Conservation (phyloP, 92 coral and sea anemone genomes). For the Zoanthus gigantus region DNA sequence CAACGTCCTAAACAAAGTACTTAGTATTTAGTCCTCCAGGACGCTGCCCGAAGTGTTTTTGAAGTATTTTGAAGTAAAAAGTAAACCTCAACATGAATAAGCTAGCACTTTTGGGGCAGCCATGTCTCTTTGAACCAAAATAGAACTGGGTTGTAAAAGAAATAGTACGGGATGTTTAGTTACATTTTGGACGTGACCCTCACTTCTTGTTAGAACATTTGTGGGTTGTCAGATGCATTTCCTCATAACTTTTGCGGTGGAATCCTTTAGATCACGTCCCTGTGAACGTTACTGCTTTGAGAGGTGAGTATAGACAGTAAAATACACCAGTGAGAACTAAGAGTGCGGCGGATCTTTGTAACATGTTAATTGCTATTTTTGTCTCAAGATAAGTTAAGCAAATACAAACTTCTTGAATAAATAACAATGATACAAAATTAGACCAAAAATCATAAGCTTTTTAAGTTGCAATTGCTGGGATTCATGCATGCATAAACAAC, state of each 20-base stretch:
- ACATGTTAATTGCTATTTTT: not conserved
- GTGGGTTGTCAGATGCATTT: conserved; percentile 6
- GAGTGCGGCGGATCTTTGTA: not conserved
- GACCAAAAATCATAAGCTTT: not conserved
- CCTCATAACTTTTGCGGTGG: conserved; percentile 25
- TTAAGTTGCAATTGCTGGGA: not conserved
- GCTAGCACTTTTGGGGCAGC: not conserved
- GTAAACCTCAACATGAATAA: too few species aligned
- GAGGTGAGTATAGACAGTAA: not conserved
- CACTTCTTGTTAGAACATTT: not conserved
- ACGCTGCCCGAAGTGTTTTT: too few species aligned
- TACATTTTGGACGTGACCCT: not conserved
- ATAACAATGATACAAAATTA: not conserved
- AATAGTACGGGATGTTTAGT: not conserved
- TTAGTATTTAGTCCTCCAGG: too few species aligned
- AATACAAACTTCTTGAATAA: not conserved
- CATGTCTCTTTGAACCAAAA: not conserved
- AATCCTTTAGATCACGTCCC: conserved; percentile 6
- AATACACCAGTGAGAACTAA: not conserved
- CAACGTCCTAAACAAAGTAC: not conserved
- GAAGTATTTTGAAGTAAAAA: too few species aligned
- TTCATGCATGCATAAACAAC: not conserved
- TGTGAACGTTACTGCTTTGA: not conserved
- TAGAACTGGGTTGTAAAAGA: not conserved
- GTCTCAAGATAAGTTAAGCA: not conserved